These are phyloP conservation scores for Alfaro cultratus DNA, from an alignment of 2,797 vertebrate species.

Conservation along the genomic window DNA sequence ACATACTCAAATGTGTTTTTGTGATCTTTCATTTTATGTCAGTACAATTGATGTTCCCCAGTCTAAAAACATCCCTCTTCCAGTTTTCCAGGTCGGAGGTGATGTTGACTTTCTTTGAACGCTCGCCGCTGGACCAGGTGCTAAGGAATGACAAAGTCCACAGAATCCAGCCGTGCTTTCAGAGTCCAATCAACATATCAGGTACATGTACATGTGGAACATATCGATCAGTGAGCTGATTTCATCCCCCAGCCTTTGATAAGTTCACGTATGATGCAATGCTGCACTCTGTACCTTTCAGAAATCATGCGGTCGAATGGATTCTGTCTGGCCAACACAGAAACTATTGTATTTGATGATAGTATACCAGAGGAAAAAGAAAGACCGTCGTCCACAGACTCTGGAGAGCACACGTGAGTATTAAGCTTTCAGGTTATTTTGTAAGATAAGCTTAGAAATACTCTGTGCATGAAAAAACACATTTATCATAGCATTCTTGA, in stretches of 20 bases:
- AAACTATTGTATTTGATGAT: conserved; percentile 96
- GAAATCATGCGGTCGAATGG: conserved; percentile 99
- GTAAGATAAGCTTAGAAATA: background rate
- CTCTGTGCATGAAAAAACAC: background rate
- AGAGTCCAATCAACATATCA: conserved; percentile 95
- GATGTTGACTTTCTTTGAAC: conserved; percentile 96
- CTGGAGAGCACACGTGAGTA: conserved; percentile 89
- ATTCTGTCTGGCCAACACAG: conserved; percentile 97
- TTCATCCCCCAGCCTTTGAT: background rate
- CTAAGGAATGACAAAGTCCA: conserved; percentile 94
- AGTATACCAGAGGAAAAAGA: conserved; percentile 89
- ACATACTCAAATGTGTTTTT: background rate
- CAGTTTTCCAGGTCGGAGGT: conserved; percentile 98
- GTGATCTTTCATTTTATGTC: background rate
- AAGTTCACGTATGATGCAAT: conserved; percentile 3
- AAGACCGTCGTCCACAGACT: conserved; percentile 88
- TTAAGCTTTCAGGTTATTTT: background rate
- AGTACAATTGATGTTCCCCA: background rate
- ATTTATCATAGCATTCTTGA: background rate
- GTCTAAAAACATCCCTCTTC: background rate
- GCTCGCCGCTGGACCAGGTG: conserved; percentile 95
- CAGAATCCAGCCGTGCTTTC: conserved; percentile 94
- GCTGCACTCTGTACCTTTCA: conserved; percentile 65
- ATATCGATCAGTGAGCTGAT: background rate
- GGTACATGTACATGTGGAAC: conserved; percentile 79